Conservation (phyloP, 2,888 invertebrate species). For the Ashinkailepas kermadecensis region DNA sequence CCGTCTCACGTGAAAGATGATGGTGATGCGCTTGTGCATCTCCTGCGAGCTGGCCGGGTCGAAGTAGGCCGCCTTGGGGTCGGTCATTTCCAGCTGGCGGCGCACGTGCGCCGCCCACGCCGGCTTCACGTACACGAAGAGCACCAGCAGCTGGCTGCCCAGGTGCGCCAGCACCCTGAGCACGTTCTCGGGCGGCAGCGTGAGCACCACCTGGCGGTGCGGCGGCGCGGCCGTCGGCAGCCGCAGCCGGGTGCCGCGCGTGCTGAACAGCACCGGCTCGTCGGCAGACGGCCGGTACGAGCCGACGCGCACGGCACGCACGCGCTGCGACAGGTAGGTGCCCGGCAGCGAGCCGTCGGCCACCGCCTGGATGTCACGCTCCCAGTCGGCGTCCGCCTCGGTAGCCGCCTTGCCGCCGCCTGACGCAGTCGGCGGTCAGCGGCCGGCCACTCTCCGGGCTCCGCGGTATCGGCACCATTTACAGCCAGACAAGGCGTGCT, state of each 20-base stretch:
- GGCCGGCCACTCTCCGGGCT: too few species aligned
- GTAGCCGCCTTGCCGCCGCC: not conserved
- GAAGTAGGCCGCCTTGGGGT: slow-evolving; percentile 45
- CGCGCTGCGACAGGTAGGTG: slow-evolving; percentile 45
- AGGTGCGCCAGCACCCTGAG: slow-evolving; percentile 69
- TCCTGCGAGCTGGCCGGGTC: slow-evolving; percentile 53
- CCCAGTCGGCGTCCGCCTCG: slow-evolving; percentile 2
- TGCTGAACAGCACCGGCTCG: slow-evolving; percentile 50
- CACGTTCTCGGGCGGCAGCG: slow-evolving; percentile 60
- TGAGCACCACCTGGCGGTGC: slow-evolving; percentile 46
- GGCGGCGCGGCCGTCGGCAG: slow-evolving; percentile 48
- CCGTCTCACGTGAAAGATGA: slow-evolving; percentile 44
- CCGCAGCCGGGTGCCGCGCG: slow-evolving; percentile 43
- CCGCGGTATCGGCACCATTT: too few species aligned
- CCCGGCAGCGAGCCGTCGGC: slow-evolving; percentile 26
- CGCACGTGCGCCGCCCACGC: slow-evolving; percentile 58
- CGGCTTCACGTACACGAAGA: slow-evolving; percentile 69
- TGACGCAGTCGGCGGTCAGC: not conserved
- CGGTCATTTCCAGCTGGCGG: slow-evolving; percentile 38
- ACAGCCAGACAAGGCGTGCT: not conserved
- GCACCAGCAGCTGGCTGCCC: slow-evolving; percentile 63
- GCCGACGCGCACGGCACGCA: slow-evolving; percentile 74
- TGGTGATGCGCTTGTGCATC: slow-evolving; percentile 63
- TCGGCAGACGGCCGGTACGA: slow-evolving; percentile 67
- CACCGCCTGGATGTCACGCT: slow-evolving; percentile 5